phyloP scores from a whole-genome alignment of 1,140 invertebrate genomes.

The Bursaphelenchus mucronatus region DNA sequence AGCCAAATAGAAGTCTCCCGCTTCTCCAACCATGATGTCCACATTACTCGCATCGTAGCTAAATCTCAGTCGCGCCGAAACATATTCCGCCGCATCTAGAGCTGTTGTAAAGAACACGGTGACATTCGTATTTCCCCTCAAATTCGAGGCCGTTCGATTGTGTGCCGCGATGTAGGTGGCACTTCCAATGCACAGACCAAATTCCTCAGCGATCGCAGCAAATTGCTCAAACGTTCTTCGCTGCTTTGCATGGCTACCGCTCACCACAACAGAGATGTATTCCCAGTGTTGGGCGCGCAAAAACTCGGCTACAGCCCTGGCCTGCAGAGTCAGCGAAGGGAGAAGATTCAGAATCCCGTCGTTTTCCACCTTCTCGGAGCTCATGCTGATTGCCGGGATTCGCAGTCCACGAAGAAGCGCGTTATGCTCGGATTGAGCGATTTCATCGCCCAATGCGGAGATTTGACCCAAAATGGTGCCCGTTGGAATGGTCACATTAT shows the following conservation, averaged over 20 bases:
- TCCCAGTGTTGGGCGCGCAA: conserved; percentile 51
- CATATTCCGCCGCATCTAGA: conserved; percentile 43
- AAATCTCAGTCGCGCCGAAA: conserved; percentile 28
- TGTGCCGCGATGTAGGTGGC: neutral
- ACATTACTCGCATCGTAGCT: conserved; percentile 21
- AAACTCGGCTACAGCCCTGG: conserved; percentile 42
- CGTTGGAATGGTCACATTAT: conserved; percentile 18
- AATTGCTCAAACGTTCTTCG: conserved; percentile 35
- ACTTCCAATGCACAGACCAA: conserved; percentile 37
- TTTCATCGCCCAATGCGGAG: neutral
- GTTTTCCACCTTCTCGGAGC: neutral
- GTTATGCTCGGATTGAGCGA: conserved; percentile 2
- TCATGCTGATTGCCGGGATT: conserved; percentile 6
- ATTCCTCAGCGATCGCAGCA: conserved; percentile 32
- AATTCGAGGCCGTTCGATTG: conserved; percentile 7
- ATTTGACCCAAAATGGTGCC: conserved; percentile 13
- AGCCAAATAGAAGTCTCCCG: conserved; percentile 53
- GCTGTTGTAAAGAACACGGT: conserved; percentile 52
- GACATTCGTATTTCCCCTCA: conserved; percentile 35
- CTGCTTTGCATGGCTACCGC: conserved; percentile 35
- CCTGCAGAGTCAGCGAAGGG: conserved; percentile 28
- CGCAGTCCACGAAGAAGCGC: conserved; percentile 12
- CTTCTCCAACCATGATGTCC: conserved; percentile 54
- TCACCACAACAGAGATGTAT: conserved; percentile 54
- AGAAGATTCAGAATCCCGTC: conserved; percentile 7